Percentiles rank a stretch among this genome's conserved stretches.
Evolutionary conservation across 1,140 invertebrate genomes (phyloP).

Genomic region (Pectinophora gossypiella): DNA sequence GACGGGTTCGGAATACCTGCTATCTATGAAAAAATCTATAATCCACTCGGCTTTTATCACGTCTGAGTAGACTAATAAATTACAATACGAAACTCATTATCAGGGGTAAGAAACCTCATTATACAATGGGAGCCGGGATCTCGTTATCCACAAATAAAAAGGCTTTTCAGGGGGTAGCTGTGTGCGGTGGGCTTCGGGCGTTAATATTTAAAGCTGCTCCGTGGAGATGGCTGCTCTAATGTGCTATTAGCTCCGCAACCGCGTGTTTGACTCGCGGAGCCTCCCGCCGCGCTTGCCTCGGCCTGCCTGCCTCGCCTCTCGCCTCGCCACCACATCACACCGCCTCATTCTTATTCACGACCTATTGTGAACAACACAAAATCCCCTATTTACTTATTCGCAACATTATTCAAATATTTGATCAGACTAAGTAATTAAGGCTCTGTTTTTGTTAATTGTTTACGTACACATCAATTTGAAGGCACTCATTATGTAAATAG

Average conservation of each 20-base stretch:
- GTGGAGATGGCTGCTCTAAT: constrained; percentile 44
- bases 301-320: background rate
- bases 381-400: no score
- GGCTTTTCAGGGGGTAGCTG: constrained; percentile 32
- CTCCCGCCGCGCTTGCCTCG: background rate
- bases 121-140: constrained; percentile 33
- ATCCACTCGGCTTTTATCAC: no score
- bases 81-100: constrained; percentile 42
- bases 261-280: constrained; percentile 24
- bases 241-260: constrained; percentile 43
- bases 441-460: no score
- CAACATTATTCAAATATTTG: no score
- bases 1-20: constrained; percentile 1
- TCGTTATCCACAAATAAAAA: constrained; percentile 54
- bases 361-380: no score
- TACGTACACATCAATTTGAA: no score
- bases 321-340: no score
- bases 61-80: no score
- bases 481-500: no score
- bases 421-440: no score
- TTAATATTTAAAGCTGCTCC: constrained; percentile 50
- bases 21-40: no score
- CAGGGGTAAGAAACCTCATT: constrained; percentile 43
- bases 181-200: constrained; percentile 20
- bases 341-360: no score